Evolutionary conservation across 2,113 vertebrate genomes (phyloP), one percentile per base, ranked within the genome.

Genomic region (Erpornis zantholeuca): DNA sequence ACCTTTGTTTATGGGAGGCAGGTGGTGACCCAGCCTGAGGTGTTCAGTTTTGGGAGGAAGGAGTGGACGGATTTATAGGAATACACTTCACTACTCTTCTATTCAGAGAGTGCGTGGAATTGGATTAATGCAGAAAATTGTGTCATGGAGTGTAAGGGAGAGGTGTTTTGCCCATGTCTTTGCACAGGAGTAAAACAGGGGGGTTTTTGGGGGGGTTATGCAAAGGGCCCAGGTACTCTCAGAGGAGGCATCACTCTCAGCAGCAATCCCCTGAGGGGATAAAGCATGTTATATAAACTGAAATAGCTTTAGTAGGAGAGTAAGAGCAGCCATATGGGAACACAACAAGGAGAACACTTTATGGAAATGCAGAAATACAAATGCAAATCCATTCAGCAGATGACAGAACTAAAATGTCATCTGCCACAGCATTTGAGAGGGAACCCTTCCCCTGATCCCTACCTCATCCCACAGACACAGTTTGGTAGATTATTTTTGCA

Each of bases 181-280:
- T 3, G 8, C n/a, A n/a, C 22, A 72, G 36, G 28, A 88, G 28
- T 52, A 31, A 85, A 80, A 40, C 28, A 64, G 0, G 0, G 65
- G 20, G 7, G 15, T 3, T 27, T 22, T 40, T n/a, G n/a, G 27
- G 36, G 22, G 11, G 22, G 29, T 14, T 53, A 59, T 38, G 7
- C 52, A 70, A 79, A 91, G 33, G 0, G 0, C 35, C 50, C 0
- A 0, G 10, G 10, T 47, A 54, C 29, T 57, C 61, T 40, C 44
- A 56, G 7, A 23, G 56, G 65, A 75, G 24, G 22, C 14, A 71
- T 70, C 12, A 13, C 24, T 33, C 31, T 23, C 50, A 65, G 61
- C 52, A 78, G n/a, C 52, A 82, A 29, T 28, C 45, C 59, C 50
- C 21, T 7, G 38, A 78, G 9, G 8, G n/a, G 64, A 61, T 63